Conservation (phyloP, 2,113 vertebrate species). For the Carlito syrichta region DNA sequence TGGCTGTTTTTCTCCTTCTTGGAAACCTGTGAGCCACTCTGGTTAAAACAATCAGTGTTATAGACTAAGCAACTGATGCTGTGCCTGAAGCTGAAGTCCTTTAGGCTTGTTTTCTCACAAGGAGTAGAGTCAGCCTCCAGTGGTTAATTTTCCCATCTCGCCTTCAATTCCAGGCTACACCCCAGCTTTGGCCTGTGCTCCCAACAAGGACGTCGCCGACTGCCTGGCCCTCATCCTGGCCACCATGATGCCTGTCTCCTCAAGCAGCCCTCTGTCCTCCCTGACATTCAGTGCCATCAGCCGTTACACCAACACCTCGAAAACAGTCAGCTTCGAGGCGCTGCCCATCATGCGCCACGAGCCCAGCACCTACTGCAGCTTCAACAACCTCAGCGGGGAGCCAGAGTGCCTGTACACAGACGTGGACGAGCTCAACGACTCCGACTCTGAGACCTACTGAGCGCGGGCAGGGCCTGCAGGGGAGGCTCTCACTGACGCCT, state of each 20-base stretch:
- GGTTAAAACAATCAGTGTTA: not conserved
- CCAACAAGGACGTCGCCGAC: conserved; percentile 98
- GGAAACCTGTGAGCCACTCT: conserved; percentile 14
- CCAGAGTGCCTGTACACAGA: conserved; percentile 90
- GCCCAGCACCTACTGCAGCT: conserved; percentile 95
- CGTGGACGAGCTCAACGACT: conserved; percentile 97
- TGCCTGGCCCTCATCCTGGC: conserved; percentile 98
- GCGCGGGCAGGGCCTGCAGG: conserved; percentile 36
- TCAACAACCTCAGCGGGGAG: conserved; percentile 94
- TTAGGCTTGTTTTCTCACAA: not conserved
- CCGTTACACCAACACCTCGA: conserved; percentile 96
- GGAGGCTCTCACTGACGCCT: conserved; percentile 62
- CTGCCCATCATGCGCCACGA: conserved; percentile 91
- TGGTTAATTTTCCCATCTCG: conserved; percentile 30
- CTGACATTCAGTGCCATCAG: conserved; percentile 95
- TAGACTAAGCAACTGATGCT: conserved; percentile 10
- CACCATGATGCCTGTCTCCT: conserved; percentile 98
- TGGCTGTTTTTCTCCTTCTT: not conserved
- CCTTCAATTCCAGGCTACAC: conserved; percentile 90
- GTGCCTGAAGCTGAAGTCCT: not conserved
- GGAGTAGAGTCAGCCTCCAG: not conserved
- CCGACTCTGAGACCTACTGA: conserved; percentile 98
- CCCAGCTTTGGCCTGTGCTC: conserved; percentile 97
- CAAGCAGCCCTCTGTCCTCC: conserved; percentile 88
- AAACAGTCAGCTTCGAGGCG: conserved; percentile 95